phyloP scores from a whole-genome alignment of 2,797 vertebrate genomes.

The Gallinago nigripennis region DNA sequence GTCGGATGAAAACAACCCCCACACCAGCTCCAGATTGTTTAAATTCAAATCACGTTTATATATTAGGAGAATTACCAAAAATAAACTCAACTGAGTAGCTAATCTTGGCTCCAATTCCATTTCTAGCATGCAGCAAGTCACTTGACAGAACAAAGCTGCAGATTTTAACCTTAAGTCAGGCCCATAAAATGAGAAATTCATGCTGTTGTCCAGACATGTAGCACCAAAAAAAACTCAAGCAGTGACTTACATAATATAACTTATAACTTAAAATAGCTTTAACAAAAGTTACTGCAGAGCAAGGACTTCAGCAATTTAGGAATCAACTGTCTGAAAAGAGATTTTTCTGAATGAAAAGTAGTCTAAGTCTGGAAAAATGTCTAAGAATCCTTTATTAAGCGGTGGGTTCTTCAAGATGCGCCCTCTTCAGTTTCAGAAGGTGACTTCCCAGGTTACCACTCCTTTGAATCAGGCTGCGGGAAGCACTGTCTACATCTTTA shows the following conservation, averaged over 20 bases:
- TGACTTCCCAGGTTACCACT: neutral
- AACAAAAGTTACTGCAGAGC: neutral
- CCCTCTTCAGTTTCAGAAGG: neutral
- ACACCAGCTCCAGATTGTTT: neutral
- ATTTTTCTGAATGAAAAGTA: neutral
- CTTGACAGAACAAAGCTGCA: neutral
- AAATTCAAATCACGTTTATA: neutral
- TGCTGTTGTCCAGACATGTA: neutral
- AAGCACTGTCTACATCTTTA: neutral
- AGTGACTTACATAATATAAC: too few species aligned
- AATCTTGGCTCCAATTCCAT: neutral
- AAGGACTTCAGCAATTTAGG: neutral
- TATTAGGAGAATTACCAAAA: neutral
- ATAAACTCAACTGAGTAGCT: neutral
- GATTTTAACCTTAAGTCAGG: neutral
- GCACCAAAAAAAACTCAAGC: neutral
- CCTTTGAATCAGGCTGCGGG: neutral
- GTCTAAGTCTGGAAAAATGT: neutral
- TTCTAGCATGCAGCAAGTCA: neutral
- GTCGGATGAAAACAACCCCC: fast-evolving
- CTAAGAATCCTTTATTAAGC: neutral
- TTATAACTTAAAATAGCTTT: too few species aligned
- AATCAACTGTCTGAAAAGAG: neutral
- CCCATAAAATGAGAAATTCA: neutral
- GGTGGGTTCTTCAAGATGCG: neutral